Evolutionary conservation across 2,797 vertebrate species (phyloP).

Genomic region (Liasis olivaceus): DNA sequence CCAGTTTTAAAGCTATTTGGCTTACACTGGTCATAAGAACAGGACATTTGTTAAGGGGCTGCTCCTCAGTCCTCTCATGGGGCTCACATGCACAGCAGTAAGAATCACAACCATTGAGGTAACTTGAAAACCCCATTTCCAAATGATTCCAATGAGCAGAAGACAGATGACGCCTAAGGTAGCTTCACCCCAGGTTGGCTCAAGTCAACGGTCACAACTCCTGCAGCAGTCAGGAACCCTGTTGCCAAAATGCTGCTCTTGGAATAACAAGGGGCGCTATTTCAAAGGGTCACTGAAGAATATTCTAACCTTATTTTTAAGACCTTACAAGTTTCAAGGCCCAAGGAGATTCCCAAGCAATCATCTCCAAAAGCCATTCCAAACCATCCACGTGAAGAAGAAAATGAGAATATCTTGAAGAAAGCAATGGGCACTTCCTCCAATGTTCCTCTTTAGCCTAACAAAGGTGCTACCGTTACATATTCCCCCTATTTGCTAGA

Average conservation of each 20-base stretch:
- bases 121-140: not conserved
- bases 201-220: not conserved
- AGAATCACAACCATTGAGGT: too few relatives aligned
- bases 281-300: constrained; percentile 46
- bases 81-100: too few relatives aligned
- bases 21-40: not conserved
- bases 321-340: constrained; percentile 9
- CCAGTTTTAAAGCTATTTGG: not conserved
- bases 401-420: not conserved
- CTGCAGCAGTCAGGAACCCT: not conserved
- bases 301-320: not conserved
- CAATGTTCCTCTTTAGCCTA: not conserved
- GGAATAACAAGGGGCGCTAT: constrained; percentile 31
- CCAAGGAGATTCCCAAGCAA: constrained; percentile 8
- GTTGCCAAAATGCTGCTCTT: constrained; percentile 63
- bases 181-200: not conserved
- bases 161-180: not conserved
- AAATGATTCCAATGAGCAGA: not conserved
- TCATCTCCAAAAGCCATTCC: not conserved
- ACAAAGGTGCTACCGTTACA: not conserved
- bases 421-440: not conserved
- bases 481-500: not conserved
- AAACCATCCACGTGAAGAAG: not conserved
- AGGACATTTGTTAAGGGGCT: not conserved
- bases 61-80: not conserved